Evolutionary conservation across 2,113 vertebrate genomes (phyloP), one percentile per base, ranked within the genome.

Genomic region (Hippocampus mohnikei): DNA sequence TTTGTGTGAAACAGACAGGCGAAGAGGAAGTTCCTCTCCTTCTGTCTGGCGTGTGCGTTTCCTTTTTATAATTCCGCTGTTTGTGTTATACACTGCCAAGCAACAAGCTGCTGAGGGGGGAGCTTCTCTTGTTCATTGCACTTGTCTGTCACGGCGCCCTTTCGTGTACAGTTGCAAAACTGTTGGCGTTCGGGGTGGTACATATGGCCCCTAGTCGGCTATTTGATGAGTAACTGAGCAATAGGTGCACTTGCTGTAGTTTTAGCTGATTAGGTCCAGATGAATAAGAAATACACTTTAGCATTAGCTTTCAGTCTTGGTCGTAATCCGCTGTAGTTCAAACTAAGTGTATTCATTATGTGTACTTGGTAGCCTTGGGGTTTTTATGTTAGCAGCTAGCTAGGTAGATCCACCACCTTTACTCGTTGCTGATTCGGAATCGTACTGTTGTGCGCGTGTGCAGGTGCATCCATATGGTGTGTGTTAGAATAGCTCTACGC

Each of bases 21-120:
- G 75, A 82, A 89, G 88, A 85, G 89, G 84, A 80, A 72, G 80
- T 74, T 85, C 84, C 80, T 88, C 81, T 81, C 67, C 84, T 81
- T 80, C 76, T 75, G 71, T 79, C 85, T 86, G 77, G 8, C 83
- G 86, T 86, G 85, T 87, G 88, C 27, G n/a, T 58, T 58, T 27
- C 25, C 56, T 59, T 25, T 27, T 29, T 59, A 29, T 29, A 89
- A 84, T 84, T 91, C 85, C 84, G 90, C 88, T 90, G 85, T 72
- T 82, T 90, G 89, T 87, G 86, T 90, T 90, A 88, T 82, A 91
- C 92, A 93, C 92, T 93, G 92, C 92, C 92, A 91, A 90, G 87
- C 87, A 87, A 88, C 85, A 88, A 82, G 87, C 11, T 41, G 33
- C 9, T 3, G 33, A 2, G 15, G 56, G 55, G 87, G 80, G 83